Conservation (phyloP, 1,140 invertebrate genomes). For the Atta texana region DNA sequence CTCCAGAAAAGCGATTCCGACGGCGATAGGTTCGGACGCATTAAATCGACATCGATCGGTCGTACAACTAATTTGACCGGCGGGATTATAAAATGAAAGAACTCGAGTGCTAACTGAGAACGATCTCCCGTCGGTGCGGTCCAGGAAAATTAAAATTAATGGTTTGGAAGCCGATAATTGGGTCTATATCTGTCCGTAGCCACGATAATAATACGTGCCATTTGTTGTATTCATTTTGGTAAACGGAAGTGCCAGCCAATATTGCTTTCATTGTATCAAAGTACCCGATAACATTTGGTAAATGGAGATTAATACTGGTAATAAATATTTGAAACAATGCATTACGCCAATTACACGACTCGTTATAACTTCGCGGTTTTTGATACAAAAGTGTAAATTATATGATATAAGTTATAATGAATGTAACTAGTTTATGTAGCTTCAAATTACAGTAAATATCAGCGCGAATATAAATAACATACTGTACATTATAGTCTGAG, state of each 20-base stretch:
- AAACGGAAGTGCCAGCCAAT: background rate
- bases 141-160: slow-evolving; percentile 57
- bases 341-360: background rate
- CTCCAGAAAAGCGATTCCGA: slow-evolving; percentile 59
- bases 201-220: background rate
- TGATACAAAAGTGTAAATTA: background rate
- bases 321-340: slow-evolving; percentile 27
- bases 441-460: slow-evolving; percentile 14
- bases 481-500: background rate
- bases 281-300: background rate
- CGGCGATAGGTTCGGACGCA: slow-evolving; percentile 73
- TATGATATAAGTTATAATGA: background rate
- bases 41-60: slow-evolving; percentile 74
- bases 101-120: slow-evolving; percentile 13
- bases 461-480: background rate
- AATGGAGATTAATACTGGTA: background rate
- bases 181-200: slow-evolving; percentile 17
- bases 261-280: background rate
- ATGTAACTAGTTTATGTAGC: background rate
- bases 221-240: background rate
- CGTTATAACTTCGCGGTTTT: slow-evolving; percentile 24
- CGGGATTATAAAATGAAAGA: slow-evolving; percentile 49
- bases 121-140: background rate
- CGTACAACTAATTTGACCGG: slow-evolving; percentile 70
- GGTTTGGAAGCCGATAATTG: slow-evolving; percentile 47